Percentiles rank a stretch among this genome's conserved stretches.
Conservation (phyloP, 2,888 invertebrate genomes). For the Diarsia mendica region DNA sequence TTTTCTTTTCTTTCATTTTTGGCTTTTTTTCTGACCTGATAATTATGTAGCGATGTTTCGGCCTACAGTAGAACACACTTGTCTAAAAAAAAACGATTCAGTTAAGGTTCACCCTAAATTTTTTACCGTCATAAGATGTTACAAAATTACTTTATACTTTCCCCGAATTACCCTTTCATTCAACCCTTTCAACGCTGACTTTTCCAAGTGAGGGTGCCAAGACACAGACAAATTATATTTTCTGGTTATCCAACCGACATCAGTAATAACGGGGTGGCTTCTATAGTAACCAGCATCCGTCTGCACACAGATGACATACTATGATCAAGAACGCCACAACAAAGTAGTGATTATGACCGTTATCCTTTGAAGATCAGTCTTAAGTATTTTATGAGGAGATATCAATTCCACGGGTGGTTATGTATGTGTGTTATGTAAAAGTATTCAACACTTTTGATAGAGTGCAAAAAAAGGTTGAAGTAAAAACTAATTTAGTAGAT, state of each 20-base stretch:
- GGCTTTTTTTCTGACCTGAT: neutral
- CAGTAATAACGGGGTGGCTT: neutral
- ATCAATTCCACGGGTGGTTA: slow-evolving; percentile 14
- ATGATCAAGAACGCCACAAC: slow-evolving; percentile 37
- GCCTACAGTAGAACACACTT: neutral
- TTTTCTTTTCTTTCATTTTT: neutral
- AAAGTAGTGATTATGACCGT: slow-evolving; percentile 21
- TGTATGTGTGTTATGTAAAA: slow-evolving; percentile 32
- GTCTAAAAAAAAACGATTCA: neutral
- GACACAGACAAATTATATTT: neutral
- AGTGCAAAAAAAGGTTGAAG: neutral
- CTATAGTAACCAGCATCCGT: slow-evolving; percentile 9
- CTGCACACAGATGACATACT: slow-evolving; percentile 43
- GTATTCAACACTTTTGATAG: neutral
- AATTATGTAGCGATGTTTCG: neutral
- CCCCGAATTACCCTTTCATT: too few relatives aligned
- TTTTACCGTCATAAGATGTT: neutral
- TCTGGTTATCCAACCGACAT: neutral
- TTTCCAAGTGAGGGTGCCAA: neutral
- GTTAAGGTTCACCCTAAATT: neutral
- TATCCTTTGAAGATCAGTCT: slow-evolving; percentile 32
- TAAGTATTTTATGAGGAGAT: slow-evolving; percentile 12
- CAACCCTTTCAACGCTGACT: neutral
- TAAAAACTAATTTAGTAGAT: slow-evolving; percentile 22
- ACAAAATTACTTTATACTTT: neutral